phyloP scores from a whole-genome alignment of 2,797 vertebrate species.

The Bovichtus diacanthus region DNA sequence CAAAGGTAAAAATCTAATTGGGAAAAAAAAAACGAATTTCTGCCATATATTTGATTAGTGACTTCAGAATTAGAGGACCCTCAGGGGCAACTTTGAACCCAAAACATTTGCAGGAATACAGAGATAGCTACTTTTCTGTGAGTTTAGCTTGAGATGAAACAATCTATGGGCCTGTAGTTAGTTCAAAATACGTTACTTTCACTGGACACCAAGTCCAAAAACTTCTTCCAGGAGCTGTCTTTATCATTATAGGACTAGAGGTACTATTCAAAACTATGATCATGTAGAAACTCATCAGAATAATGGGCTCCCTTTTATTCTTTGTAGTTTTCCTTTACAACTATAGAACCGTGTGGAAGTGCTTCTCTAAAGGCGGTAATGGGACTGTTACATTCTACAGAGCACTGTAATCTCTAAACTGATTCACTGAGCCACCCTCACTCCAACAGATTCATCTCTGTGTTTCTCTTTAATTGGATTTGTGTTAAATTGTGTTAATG shows the following conservation, averaged over 20 bases:
- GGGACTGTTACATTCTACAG: conserved; percentile 56
- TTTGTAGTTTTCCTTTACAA: conserved; percentile 41
- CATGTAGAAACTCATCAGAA: conserved; percentile 30
- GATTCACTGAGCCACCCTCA: conserved; percentile 34
- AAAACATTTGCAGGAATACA: background rate
- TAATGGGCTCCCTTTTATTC: conserved; percentile 30
- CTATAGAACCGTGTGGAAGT: conserved; percentile 33
- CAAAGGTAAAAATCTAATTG: background rate
- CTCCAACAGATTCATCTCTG: conserved; percentile 50
- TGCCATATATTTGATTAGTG: conserved; percentile 13
- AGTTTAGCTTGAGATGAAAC: conserved; percentile 11
- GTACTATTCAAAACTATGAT: conserved; percentile 16
- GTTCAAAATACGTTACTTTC: conserved; percentile 12
- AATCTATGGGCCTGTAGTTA: conserved; percentile 16
- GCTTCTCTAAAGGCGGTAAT: conserved; percentile 57
- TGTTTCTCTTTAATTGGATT: conserved; percentile 77
- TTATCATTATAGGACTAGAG: conserved; percentile 23
- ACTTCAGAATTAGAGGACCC: conserved; percentile 10
- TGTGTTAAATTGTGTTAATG: conserved; percentile 72
- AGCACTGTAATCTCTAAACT: conserved; percentile 57
- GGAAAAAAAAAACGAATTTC: background rate
- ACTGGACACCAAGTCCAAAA: conserved; percentile 7
- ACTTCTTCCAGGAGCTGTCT: conserved; percentile 7
- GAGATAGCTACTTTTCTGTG: background rate
- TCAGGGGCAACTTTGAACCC: conserved; percentile 21